Conservation (phyloP, 1,140 invertebrate genomes). For the Xylocopa sonorina region DNA sequence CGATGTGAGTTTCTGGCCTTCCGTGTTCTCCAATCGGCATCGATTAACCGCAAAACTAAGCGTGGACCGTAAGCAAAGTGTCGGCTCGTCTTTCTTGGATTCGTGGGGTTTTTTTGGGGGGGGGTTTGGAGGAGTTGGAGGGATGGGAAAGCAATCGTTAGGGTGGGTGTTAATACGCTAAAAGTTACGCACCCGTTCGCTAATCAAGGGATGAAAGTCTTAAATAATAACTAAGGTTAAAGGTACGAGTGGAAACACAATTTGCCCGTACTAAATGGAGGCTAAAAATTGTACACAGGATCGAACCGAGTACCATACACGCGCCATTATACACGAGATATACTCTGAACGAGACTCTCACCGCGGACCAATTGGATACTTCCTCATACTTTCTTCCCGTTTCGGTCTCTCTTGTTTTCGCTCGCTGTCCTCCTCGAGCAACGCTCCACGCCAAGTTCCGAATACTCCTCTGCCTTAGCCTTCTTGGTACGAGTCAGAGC, state of each 20-base stretch:
- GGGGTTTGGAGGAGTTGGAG: neutral
- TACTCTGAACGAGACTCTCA: neutral
- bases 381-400: neutral
- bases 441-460: neutral
- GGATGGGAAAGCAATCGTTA: neutral
- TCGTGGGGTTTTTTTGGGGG: neutral
- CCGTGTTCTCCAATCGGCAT: neutral
- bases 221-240: conserved; percentile 48
- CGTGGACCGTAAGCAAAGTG: neutral
- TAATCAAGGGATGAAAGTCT: neutral
- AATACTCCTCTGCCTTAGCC: neutral
- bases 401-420: no score
- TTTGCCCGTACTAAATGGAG: conserved; percentile 34
- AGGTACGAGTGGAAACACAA: conserved; percentile 41
- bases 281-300: conserved; percentile 33
- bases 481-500: neutral
- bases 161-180: neutral
- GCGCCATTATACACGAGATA: conserved; percentile 6
- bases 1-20: conserved; percentile 15
- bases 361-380: neutral
- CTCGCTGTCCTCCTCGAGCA: neutral
- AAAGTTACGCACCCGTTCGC: neutral
- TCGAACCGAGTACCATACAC: conserved; percentile 38
- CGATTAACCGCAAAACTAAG: neutral
- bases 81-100: neutral